These are phyloP conservation scores for Cetoscarus ocellatus DNA, from an alignment of 2,797 vertebrate genomes.

Conservation along the genomic window DNA sequence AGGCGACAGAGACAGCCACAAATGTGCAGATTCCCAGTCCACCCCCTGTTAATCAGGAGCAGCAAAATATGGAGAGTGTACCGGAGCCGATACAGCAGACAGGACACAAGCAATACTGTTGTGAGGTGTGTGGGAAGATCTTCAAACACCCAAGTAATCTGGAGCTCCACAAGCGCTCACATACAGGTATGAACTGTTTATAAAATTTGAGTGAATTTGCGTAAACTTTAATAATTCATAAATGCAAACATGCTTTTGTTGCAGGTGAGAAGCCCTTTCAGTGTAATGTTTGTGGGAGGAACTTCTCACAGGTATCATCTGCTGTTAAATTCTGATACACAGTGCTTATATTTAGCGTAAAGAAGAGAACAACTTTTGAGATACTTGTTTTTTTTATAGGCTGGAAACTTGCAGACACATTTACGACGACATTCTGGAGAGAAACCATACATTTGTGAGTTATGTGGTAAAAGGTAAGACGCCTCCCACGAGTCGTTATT, in stretches of 20 bases:
- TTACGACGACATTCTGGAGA: conserved; percentile 96
- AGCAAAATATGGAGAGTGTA: conserved; percentile 38
- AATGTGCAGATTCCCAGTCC: conserved; percentile 55
- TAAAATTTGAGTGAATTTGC: background rate
- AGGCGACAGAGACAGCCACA: conserved; percentile 33
- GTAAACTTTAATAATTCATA: background rate
- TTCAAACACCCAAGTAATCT: conserved; percentile 99
- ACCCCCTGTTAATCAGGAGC: conserved; percentile 57
- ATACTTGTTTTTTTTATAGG: conserved; percentile 81
- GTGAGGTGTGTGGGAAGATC: conserved; percentile 93
- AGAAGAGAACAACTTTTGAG: background rate
- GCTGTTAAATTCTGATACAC: background rate
- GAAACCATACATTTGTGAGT: conserved; percentile 98
- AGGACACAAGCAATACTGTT: conserved; percentile 90
- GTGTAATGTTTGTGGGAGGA: conserved; percentile 97
- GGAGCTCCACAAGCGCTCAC: conserved; percentile 96
- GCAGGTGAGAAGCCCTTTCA: conserved; percentile 99
- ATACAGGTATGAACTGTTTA: conserved; percentile 89
- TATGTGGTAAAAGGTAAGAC: conserved; percentile 95
- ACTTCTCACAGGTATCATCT: conserved; percentile 96
- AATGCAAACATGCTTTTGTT: conserved; percentile 51
- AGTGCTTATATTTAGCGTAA: background rate
- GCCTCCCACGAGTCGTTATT: background rate
- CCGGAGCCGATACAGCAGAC: conserved; percentile 69
- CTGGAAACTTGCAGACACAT: conserved; percentile 97